Evolutionary conservation across 2,113 vertebrate species (phyloP).

Genomic region (Phoxinus phoxinus): DNA sequence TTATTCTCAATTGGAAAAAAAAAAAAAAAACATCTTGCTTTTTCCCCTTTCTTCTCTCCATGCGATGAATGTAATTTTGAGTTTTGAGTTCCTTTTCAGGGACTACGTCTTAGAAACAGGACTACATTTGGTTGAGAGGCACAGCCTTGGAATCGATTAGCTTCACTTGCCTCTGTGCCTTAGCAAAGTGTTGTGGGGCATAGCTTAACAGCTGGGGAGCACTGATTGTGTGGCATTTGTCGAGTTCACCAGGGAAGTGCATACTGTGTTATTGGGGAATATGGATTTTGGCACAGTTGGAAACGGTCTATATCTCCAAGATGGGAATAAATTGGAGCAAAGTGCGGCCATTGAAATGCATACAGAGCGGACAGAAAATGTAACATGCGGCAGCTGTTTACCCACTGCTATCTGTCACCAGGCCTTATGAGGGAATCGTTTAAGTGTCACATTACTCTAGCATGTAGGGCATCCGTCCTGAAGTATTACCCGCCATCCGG

Average conservation of each 20-base stretch:
- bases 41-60: constrained; percentile 60
- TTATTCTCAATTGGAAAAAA: constrained; percentile 5
- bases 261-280: constrained; percentile 68
- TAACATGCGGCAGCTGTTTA: constrained; percentile 38
- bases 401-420: constrained; percentile 24
- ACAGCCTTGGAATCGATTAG: constrained; percentile 71
- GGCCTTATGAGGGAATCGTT: constrained; percentile 33
- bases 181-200: constrained; percentile 69
- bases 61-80: constrained; percentile 68
- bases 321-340: constrained; percentile 45
- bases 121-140: constrained; percentile 66
- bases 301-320: constrained; percentile 59
- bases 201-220: constrained; percentile 64
- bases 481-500: constrained; percentile 38
- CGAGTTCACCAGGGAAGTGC: constrained; percentile 67
- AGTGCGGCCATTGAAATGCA: constrained; percentile 25
- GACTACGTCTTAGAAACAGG: constrained; percentile 52
- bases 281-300: constrained; percentile 67
- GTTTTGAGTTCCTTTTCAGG: constrained; percentile 62
- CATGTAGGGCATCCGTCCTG: constrained; percentile 35
- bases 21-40: constrained; percentile 54
- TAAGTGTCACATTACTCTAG: constrained; percentile 32
- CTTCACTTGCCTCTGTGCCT: constrained; percentile 67
- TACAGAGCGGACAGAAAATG: constrained; percentile 37
- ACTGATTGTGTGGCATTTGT: constrained; percentile 74